A percentile compares a stretch with the other conserved stretches of the same genome.
phyloP scores from a whole-genome alignment of 1,140 invertebrate species.

The Zeugodacus cucurbitae region DNA sequence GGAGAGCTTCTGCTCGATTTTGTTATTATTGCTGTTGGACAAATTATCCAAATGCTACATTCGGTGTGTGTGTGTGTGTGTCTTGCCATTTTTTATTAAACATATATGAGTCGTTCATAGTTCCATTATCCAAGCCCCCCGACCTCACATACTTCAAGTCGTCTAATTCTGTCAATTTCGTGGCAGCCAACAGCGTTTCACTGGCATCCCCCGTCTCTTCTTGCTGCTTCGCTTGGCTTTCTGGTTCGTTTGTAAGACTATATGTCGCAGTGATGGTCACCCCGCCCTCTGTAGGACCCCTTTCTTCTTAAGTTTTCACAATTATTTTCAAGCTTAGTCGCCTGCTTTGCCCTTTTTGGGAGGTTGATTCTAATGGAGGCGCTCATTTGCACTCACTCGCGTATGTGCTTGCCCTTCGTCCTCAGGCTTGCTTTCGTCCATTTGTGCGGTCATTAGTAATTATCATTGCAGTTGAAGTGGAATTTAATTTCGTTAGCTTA shows the following conservation, averaged over 20 bases:
- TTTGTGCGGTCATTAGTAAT: constrained; percentile 43
- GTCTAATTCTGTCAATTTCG: constrained; percentile 37
- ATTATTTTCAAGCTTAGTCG: too few relatives aligned
- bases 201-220: neutral
- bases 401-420: neutral
- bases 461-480: constrained; percentile 44
- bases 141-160: neutral
- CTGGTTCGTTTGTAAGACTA: neutral
- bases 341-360: neutral
- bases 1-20: neutral
- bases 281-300: neutral
- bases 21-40: constrained; percentile 32
- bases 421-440: neutral
- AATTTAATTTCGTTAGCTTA: constrained; percentile 39
- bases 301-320: too few relatives aligned
- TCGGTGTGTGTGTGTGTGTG: neutral
- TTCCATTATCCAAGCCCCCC: neutral
- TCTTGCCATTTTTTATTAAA: neutral
- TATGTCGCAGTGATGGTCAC: neutral
- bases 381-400: neutral
- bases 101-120: neutral
- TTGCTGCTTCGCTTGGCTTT: neutral
- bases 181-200: constrained; percentile 4
- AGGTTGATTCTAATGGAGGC: neutral
- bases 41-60: constrained; percentile 42